These are phyloP conservation scores for Montipora efflorescens DNA, from an alignment of 64 coral and sea anemone species.

Conservation along the genomic window DNA sequence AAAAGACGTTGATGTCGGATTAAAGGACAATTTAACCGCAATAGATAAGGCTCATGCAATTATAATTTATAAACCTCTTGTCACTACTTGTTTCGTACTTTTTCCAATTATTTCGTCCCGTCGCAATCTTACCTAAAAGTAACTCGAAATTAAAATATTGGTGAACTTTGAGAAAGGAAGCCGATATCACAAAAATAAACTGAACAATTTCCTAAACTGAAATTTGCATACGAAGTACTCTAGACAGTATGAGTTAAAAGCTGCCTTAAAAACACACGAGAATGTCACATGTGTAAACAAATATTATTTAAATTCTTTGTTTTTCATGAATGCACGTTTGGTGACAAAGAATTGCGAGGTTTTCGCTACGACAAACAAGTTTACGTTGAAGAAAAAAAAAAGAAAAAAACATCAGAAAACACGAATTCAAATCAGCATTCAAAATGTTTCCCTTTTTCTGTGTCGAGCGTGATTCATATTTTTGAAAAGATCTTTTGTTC, in stretches of 20 bases:
- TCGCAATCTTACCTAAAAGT: not conserved
- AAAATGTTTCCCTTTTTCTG: not conserved
- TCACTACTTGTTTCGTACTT: not conserved
- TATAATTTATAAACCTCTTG: not conserved
- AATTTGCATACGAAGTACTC: slow-evolving; percentile 31
- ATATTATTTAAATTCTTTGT: not conserved
- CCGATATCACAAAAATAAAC: slow-evolving; percentile 43
- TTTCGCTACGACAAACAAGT: not conserved
- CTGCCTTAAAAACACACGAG: not conserved
- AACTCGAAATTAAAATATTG: slow-evolving; percentile 10
- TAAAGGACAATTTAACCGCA: not conserved
- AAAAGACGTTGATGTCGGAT: not conserved
- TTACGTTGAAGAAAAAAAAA: not conserved
- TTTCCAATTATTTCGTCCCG: not conserved
- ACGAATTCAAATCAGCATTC: no score
- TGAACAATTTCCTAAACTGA: slow-evolving; percentile 16
- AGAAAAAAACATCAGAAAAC: no score
- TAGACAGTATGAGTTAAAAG: not conserved
- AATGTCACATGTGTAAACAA: not conserved
- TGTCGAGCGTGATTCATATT: not conserved
- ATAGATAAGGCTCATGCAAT: not conserved
- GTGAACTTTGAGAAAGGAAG: not conserved
- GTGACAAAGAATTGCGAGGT: not conserved
- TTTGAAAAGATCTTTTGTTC: not conserved
- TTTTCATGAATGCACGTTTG: not conserved